Evolutionary conservation across 2,888 invertebrate species (phyloP).

Genomic region (Prosopocoilus inquinatus): DNA sequence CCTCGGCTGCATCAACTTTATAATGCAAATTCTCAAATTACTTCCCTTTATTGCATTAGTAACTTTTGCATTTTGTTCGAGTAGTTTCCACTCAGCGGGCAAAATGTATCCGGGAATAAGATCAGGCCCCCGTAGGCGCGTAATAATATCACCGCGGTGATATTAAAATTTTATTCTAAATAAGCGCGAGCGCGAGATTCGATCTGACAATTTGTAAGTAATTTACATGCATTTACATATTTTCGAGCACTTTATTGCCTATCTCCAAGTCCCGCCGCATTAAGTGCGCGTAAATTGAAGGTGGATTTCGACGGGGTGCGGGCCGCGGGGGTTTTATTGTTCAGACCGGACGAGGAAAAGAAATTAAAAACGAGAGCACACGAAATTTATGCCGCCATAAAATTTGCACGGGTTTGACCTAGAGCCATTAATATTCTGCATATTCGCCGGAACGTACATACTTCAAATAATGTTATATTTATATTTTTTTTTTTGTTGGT

Average conservation of each 20-base stretch:
- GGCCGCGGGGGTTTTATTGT: no score
- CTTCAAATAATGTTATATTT: no score
- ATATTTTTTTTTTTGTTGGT: no score
- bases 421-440: background rate
- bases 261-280: background rate
- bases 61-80: background rate
- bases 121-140: background rate
- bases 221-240: conserved; percentile 27
- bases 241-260: conserved; percentile 6
- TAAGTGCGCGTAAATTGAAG: no score
- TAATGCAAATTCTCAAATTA: background rate
- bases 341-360: no score
- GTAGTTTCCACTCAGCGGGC: background rate
- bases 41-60: background rate
- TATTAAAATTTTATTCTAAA: conserved; percentile 15
- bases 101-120: background rate
- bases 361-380: no score
- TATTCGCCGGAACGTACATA: no score
- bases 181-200: conserved; percentile 17
- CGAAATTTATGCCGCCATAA: conserved; percentile 1
- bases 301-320: no score
- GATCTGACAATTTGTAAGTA: conserved; percentile 28
- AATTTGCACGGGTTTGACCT: background rate
- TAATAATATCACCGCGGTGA: background rate
- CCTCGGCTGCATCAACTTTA: background rate